Base-by-base conservation (phyloP, 2,888 invertebrate species). In the Tortricodes alternella region DNA sequence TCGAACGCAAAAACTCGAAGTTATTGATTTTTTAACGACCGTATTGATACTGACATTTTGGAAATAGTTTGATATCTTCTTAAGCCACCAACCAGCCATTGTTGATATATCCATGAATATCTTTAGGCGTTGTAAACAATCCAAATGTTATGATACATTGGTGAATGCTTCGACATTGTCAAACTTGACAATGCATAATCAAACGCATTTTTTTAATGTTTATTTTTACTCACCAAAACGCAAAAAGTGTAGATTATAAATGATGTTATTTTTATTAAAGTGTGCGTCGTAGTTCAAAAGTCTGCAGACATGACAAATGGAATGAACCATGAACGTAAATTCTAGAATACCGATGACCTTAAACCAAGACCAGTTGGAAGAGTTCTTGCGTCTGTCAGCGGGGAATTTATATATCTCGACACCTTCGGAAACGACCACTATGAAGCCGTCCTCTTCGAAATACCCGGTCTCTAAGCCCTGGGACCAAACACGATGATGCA, bases 351-450 rank as follows among this genome's bases (percentile, higher is more conserved):
- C 75, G 84, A 89, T 85, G 90, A 94, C 93, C 93, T 93, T 93
- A 83, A 93, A 87, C 94, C 93, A 93, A 84, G 92, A 92, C 93
- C 93, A 93, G 88, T 93, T 92, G 74, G 89, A 85, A 80, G 92
- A 92, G 82, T 91, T 91, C 81, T 92, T 92, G 87, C 92, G 92
- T 71, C 75, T 83, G 75, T 91, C 88, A 66, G 92, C 92, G 66
- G 93, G 92, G 77, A 93, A 92, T 90, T 92, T 92, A 90, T 87
- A 88, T 83, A 93, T 89, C 84, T 93, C 92, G 79, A 92, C 84
- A 76, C 93, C 93, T 76, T 93, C 93, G 66, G 92, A 92, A 76
- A 93, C 83, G 79, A 93, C 89, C 82, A 93, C 91, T 72, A 93
- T 84, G 80, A 79, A 85, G 74, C 89, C 92, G 61, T 91, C 91